These are phyloP conservation scores for Morphnarchus princeps DNA, from an alignment of 2,113 vertebrate species.

Conservation along the genomic window DNA sequence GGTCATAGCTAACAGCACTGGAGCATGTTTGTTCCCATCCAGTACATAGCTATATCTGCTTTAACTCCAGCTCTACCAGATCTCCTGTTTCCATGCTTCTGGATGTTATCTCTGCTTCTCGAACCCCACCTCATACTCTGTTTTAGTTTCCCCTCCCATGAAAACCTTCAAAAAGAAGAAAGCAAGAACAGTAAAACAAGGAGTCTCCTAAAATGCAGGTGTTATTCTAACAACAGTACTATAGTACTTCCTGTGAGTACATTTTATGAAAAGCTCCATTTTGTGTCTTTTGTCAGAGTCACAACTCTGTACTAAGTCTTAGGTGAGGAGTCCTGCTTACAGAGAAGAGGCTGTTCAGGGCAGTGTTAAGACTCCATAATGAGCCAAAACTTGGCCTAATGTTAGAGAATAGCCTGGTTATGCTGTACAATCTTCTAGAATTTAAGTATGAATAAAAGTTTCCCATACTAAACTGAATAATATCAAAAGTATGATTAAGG, in stretches of 20 bases:
- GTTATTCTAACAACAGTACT: background rate
- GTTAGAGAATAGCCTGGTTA: background rate
- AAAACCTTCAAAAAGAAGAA: background rate
- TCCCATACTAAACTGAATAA: background rate
- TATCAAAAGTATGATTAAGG: background rate
- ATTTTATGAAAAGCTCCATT: background rate
- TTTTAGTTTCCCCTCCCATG: background rate
- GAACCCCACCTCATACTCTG: background rate
- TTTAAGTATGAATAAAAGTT: background rate
- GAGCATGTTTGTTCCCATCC: background rate
- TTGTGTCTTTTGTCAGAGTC: background rate
- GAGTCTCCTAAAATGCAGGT: background rate
- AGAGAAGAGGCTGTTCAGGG: background rate
- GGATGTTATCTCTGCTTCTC: background rate
- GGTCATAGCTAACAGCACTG: background rate
- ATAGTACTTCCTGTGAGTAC: background rate
- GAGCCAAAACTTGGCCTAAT: background rate
- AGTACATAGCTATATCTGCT: background rate
- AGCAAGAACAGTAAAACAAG: background rate
- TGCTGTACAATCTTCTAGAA: background rate
- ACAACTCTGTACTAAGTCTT: background rate
- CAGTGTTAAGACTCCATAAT: background rate
- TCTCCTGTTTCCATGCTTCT: background rate
- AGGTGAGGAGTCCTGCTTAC: background rate
- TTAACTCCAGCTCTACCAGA: background rate